Percentiles rank a stretch among this genome's conserved stretches.
These are phyloP conservation scores for Baryphthengus martii DNA, from an alignment of 2,113 vertebrate genomes.

Conservation along the genomic window DNA sequence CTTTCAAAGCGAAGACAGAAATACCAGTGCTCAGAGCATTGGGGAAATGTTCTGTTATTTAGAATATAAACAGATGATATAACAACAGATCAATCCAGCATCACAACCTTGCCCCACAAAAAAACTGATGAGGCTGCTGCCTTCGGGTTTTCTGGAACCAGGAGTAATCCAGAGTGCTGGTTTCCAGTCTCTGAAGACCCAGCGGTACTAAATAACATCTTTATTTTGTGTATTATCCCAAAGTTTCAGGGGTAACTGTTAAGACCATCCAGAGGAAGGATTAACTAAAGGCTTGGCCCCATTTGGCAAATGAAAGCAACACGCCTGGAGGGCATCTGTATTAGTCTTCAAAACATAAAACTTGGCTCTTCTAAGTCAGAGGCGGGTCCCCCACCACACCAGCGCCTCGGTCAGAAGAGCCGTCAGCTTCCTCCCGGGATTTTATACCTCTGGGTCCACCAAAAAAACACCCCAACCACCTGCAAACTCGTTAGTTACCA, in stretches of 20 bases:
- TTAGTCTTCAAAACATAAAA: neutral
- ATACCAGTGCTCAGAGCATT: fast-evolving
- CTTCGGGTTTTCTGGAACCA: neutral
- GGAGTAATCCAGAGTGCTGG: neutral
- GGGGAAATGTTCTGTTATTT: neutral
- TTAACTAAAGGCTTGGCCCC: neutral
- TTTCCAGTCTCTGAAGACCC: neutral
- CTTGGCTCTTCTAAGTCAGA: neutral
- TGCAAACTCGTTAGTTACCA: neutral
- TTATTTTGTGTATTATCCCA: neutral
- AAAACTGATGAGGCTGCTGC: neutral
- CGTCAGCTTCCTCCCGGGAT: neutral
- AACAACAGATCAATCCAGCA: neutral
- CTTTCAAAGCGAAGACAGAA: neutral
- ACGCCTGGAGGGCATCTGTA: neutral
- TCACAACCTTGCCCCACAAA: neutral
- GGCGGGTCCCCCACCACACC: neutral
- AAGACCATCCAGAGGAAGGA: neutral
- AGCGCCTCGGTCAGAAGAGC: neutral
- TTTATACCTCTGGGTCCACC: neutral
- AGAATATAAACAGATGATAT: neutral
- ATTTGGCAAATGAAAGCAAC: neutral
- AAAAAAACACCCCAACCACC: neutral
- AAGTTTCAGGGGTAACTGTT: neutral
- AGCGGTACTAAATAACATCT: neutral